These are phyloP conservation scores for Marasmarcha lunaedactyla DNA, from an alignment of 2,888 invertebrate genomes.

Conservation along the genomic window DNA sequence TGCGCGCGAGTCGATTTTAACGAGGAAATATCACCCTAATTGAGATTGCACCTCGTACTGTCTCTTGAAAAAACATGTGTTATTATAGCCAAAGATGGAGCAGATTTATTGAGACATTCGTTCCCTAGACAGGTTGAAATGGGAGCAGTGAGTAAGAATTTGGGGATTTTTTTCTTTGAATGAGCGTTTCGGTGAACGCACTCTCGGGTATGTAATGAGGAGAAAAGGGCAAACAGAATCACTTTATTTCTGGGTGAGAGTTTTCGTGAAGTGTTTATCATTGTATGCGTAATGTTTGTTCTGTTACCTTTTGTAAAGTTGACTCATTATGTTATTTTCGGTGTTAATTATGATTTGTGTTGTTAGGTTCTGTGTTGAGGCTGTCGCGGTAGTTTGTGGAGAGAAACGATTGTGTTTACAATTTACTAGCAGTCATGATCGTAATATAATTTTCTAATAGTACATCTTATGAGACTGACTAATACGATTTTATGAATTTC, in stretches of 20 bases:
- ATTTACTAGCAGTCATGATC: too few relatives aligned
- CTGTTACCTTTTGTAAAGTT: background rate
- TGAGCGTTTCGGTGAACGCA: slow-evolving; percentile 24
- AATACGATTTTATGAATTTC: too few relatives aligned
- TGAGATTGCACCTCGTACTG: slow-evolving; percentile 57
- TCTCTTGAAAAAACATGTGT: slow-evolving; percentile 52
- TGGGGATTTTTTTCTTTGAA: slow-evolving; percentile 26
- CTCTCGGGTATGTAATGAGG: slow-evolving; percentile 10
- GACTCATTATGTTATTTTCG: background rate
- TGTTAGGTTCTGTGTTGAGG: too few relatives aligned
- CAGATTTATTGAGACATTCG: slow-evolving; percentile 59
- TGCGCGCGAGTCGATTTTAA: slow-evolving; percentile 44
- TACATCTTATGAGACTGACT: too few relatives aligned
- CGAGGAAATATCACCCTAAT: slow-evolving; percentile 63
- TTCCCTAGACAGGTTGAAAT: slow-evolving; percentile 49
- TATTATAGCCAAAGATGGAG: slow-evolving; percentile 56
- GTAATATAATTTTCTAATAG: too few relatives aligned
- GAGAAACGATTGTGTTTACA: too few relatives aligned
- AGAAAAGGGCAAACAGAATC: background rate
- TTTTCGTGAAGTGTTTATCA: slow-evolving; percentile 1
- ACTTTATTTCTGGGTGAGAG: slow-evolving; percentile 1
- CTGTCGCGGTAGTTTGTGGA: too few relatives aligned
- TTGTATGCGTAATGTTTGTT: slow-evolving; percentile 1
- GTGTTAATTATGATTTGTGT: too few relatives aligned
- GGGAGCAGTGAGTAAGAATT: slow-evolving; percentile 28